Percentiles rank a stretch among this genome's conserved stretches.
phyloP scores from a whole-genome alignment of 53 echinoderm and acorn worm genomes.

The Echinarachnius parma region DNA sequence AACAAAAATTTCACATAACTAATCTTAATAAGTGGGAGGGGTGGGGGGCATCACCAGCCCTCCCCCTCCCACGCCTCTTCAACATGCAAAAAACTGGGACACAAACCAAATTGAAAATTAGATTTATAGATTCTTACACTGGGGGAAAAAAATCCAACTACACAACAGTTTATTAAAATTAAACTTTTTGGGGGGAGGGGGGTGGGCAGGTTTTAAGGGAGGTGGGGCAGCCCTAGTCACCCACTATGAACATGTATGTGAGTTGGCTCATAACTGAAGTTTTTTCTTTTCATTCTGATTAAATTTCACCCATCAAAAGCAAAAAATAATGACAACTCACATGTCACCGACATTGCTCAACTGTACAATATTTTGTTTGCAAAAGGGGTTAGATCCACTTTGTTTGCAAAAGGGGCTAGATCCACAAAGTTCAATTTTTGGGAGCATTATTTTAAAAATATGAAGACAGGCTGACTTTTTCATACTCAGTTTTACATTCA shows the following conservation, averaged over 20 bases:
- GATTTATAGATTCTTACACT: background rate
- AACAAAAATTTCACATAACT: background rate
- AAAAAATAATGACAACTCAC: too few species aligned
- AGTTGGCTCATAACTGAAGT: background rate
- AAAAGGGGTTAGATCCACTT: background rate
- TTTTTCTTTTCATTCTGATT: background rate
- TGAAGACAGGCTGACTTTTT: background rate
- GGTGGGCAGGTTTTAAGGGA: background rate
- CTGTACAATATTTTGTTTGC: constrained; percentile 1
- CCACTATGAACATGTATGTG: background rate
- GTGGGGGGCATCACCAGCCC: too few species aligned
- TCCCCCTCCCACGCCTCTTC: background rate
- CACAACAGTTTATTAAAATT: background rate
- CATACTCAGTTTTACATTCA: background rate
- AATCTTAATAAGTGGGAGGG: too few species aligned
- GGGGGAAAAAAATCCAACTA: background rate
- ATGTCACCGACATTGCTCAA: too few species aligned
- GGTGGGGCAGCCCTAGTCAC: too few species aligned
- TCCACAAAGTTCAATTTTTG: background rate
- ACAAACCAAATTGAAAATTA: background rate
- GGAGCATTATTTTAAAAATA: background rate
- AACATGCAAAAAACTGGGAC: background rate
- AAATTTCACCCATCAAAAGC: background rate
- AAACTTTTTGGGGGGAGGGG: background rate
- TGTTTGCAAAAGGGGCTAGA: constrained; percentile 1